Base-by-base conservation (phyloP, 1,140 invertebrate genomes). In the Panagrolaimus sp. region DNA sequence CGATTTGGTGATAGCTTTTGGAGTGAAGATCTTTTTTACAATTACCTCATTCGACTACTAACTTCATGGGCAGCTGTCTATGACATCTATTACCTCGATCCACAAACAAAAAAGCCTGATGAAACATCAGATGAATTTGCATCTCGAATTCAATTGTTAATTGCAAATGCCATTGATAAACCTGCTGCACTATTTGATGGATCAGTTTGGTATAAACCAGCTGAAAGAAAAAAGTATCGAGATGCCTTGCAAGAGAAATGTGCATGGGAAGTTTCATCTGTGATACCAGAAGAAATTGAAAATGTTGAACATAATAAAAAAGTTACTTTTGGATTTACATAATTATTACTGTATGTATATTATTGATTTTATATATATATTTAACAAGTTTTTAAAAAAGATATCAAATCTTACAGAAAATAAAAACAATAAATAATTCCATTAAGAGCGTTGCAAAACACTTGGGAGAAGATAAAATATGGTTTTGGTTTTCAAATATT, bases 61-160 rank as follows among this genome's bases (percentile, higher is more conserved):
- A 78, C 69, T 38, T 75, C 75, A 13, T 77, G 76, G 76, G 76
- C 75, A 9, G 69, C 69, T 46, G 76, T 77, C 23, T 78, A 78
- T 63, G 72, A 77, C 44, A 69, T 77, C 16, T 25, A 66, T 31
- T 77, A 77, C 62, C 63, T 77, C 20, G 68, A 76, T 42, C 62
- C 65, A 11, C 75, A 75, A 65, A 46, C 63, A 9, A 44, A 62
- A 23, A 31, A 51, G 4, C 23, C 47, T 31, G 48, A 44, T 16
- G 75, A 78, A 67, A 66, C 63, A 23, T 20, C 76, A 3, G 62
- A 57, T 9, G 68, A 78, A 11, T 76, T 76, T 68, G 74, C 74
- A n/a, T 27, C 67, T 27, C 65, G 76, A 23, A 62, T 76, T 16
- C 74, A 76, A n/a, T 14, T 11, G 11, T 73, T 72, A 13, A 72